These are phyloP conservation scores for Diplogasteroides magnus DNA, from an alignment of 1,140 invertebrate species.

Conservation along the genomic window DNA sequence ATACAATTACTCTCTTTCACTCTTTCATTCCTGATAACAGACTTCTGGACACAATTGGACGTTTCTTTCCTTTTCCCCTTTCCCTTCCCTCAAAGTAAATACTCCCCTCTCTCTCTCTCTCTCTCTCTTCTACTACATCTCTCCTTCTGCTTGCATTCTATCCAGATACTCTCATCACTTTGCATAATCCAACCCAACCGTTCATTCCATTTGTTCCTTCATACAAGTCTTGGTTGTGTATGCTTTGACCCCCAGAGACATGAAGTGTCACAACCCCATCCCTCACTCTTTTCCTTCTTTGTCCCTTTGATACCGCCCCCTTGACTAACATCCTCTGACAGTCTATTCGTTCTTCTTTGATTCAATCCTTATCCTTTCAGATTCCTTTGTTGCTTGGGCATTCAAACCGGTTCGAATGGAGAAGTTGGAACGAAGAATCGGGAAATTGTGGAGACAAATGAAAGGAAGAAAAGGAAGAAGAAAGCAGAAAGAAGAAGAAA, in stretches of 20 bases:
- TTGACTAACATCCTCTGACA: too few relatives aligned
- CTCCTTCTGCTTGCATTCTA: neutral
- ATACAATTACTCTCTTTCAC: too few relatives aligned
- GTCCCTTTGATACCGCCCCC: neutral
- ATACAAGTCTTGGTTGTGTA: neutral
- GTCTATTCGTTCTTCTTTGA: neutral
- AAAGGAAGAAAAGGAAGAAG: neutral
- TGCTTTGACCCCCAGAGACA: neutral
- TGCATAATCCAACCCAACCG: neutral
- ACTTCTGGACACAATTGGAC: too few relatives aligned
- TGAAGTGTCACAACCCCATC: neutral
- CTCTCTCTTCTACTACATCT: conserved; percentile 1
- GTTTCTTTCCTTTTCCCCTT: too few relatives aligned
- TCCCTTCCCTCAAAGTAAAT: too few relatives aligned
- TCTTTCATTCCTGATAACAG: neutral
- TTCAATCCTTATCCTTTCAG: neutral
- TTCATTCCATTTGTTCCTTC: neutral
- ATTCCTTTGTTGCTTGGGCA: conserved; percentile 6
- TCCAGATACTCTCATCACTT: conserved; percentile 1
- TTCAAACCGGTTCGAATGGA: conserved; percentile 9
- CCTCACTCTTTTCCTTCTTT: neutral
- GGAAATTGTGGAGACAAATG: neutral
- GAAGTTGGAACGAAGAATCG: conserved; percentile 10
- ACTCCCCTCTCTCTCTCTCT: neutral
- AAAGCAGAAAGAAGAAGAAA: neutral